Conservation (phyloP, 64 coral and sea anemone species). For the Dendrophyllia cribrosa region DNA sequence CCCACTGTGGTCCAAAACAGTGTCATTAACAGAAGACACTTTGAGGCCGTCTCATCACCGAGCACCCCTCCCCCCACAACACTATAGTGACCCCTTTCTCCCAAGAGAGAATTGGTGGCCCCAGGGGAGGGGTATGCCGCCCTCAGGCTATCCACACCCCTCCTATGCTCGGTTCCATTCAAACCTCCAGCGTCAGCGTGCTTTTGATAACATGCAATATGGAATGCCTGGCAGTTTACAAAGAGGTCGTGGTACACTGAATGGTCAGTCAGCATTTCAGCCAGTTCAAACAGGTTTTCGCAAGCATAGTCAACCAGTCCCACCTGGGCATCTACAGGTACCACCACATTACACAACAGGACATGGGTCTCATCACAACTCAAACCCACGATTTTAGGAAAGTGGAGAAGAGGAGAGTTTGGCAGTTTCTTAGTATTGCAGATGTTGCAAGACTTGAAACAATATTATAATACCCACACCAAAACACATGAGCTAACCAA, state of each 20-base stretch:
- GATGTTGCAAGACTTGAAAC: no score
- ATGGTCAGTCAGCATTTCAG: constrained; percentile 72
- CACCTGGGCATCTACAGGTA: constrained; percentile 78
- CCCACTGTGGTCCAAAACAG: constrained; percentile 83
- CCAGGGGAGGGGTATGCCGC: constrained; percentile 24
- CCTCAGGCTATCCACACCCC: constrained; percentile 47
- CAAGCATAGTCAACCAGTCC: constrained; percentile 49
- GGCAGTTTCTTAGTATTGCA: background rate
- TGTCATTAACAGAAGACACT: constrained; percentile 83
- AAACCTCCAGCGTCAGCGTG: constrained; percentile 82
- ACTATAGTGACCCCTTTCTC: constrained; percentile 92
- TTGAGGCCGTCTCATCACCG: constrained; percentile 60
- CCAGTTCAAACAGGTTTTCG: constrained; percentile 69
- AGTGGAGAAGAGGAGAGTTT: background rate
- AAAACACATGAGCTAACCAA: no score
- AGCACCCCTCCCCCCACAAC: constrained; percentile 69
- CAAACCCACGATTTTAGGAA: constrained; percentile 85
- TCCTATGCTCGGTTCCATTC: constrained; percentile 74
- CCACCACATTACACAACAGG: constrained; percentile 61
- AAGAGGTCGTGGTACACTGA: constrained; percentile 49
- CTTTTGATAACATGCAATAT: constrained; percentile 76
- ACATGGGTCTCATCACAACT: constrained; percentile 71
- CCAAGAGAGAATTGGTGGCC: constrained; percentile 84
- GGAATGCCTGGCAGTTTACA: constrained; percentile 59
- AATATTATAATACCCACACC: no score